Conservation (phyloP, 2,113 vertebrate genomes). For the Nothobranchius furzeri region DNA sequence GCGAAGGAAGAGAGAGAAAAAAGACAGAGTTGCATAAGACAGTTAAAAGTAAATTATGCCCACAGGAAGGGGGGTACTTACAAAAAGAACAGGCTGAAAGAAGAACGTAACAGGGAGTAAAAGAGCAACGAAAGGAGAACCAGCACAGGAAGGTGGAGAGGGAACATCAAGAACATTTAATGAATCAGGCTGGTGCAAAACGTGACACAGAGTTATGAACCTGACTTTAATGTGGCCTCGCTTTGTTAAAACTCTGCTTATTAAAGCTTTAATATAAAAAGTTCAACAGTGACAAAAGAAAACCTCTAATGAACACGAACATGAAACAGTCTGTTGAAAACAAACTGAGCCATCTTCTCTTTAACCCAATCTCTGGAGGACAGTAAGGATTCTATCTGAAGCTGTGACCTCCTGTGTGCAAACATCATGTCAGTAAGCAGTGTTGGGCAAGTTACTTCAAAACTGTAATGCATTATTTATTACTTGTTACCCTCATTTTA, state of each 20-base stretch:
- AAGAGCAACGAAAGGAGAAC: conserved; percentile 1
- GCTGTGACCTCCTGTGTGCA: conserved; percentile 5
- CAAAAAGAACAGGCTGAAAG: conserved; percentile 55
- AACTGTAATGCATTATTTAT: too few species aligned
- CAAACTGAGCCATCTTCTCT: conserved; percentile 5
- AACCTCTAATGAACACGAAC: conserved; percentile 26
- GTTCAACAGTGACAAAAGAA: conserved; percentile 25
- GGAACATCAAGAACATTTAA: conserved; percentile 34
- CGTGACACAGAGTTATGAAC: conserved; percentile 8
- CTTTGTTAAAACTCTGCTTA: conserved; percentile 3
- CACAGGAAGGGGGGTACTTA: conserved; percentile 55
- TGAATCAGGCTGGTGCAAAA: conserved; percentile 12
- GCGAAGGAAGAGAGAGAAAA: conserved; percentile 51
- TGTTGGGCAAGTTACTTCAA: too few species aligned
- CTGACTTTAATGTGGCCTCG: conserved; percentile 2
- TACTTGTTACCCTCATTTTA: too few species aligned
- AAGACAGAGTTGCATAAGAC: conserved; percentile 50
- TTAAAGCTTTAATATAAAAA: conserved; percentile 19
- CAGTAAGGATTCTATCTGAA: conserved; percentile 12
- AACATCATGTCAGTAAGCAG: conserved; percentile 5
- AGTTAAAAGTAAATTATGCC: conserved; percentile 46
- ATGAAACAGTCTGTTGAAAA: conserved; percentile 15
- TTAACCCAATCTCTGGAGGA: conserved; percentile 10
- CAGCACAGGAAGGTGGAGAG: conserved; percentile 19
- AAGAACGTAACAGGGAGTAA: conserved; percentile 14